These are phyloP conservation scores for Linepithema humile DNA, from an alignment of 1,140 invertebrate species.

Conservation along the genomic window DNA sequence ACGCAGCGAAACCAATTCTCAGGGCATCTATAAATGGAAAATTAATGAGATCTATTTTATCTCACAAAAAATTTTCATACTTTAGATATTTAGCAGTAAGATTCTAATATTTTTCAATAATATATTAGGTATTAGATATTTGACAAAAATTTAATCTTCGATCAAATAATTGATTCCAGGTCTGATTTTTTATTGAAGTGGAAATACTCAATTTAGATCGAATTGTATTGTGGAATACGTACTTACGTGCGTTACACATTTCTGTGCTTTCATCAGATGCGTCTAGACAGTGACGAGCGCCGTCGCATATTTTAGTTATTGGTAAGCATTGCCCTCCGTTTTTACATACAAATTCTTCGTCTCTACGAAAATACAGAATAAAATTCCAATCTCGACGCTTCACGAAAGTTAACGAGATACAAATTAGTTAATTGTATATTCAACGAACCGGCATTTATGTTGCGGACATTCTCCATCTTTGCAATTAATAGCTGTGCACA, in stretches of 20 bases:
- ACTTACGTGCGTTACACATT: constrained; percentile 78
- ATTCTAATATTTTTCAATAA: neutral
- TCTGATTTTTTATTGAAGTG: neutral
- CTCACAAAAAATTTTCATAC: neutral
- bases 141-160: neutral
- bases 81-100: neutral
- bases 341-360: constrained; percentile 71
- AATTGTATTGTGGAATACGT: too few species aligned
- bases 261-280: constrained; percentile 87
- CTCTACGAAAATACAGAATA: constrained; percentile 11
- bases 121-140: neutral
- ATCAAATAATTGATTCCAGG: neutral
- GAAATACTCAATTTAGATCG: constrained; percentile 1
- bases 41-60: too few species aligned
- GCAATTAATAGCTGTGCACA: constrained; percentile 67
- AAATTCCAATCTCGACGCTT: neutral
- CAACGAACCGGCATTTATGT: constrained; percentile 67
- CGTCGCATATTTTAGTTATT: constrained; percentile 86
- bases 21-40: constrained; percentile 71
- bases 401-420: neutral
- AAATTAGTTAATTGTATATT: neutral
- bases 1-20: constrained; percentile 82
- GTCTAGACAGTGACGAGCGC: constrained; percentile 88
- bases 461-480: constrained; percentile 57
- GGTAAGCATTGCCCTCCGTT: constrained; percentile 85